Percentiles rank a stretch among this genome's conserved stretches.
Evolutionary conservation across 2,888 invertebrate species (phyloP).

Genomic region (Exocentrus adspersus): DNA sequence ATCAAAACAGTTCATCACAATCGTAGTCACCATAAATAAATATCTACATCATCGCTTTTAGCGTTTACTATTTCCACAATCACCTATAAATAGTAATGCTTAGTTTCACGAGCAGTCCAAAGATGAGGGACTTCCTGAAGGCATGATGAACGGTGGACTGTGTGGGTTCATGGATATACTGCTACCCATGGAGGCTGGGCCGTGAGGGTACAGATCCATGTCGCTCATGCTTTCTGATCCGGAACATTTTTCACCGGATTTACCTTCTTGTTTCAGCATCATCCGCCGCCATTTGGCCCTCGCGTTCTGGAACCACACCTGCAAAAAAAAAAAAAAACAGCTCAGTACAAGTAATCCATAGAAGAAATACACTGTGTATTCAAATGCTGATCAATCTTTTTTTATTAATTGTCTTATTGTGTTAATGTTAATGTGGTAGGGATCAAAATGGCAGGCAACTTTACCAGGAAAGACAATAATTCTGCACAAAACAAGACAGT

Average conservation of each 20-base stretch:
- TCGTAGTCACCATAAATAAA: conserved; percentile 47
- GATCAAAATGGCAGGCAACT: too few species aligned
- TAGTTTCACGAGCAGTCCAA: conserved; percentile 76
- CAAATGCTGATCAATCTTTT: too few species aligned
- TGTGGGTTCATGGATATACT: conserved; percentile 74
- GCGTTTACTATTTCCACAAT: conserved; percentile 23
- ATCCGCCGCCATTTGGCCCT: conserved; percentile 93
- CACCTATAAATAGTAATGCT: not conserved
- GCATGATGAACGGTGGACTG: conserved; percentile 77
- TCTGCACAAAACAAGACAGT: too few species aligned
- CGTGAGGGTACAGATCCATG: conserved; percentile 69
- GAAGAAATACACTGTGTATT: too few species aligned
- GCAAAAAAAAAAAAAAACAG: conserved; percentile 66
- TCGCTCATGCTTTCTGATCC: conserved; percentile 71
- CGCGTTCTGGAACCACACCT: conserved; percentile 97
- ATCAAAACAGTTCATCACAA: conserved; percentile 42
- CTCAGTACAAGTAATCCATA: too few species aligned
- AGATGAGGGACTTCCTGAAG: conserved; percentile 76
- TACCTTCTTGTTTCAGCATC: conserved; percentile 83
- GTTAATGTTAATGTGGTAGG: too few species aligned
- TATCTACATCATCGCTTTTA: conserved; percentile 37
- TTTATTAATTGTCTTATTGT: too few species aligned
- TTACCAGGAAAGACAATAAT: too few species aligned
- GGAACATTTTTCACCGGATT: conserved; percentile 75
- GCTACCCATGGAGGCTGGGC: conserved; percentile 70